Evolutionary conservation across 1,140 invertebrate species (phyloP).

Genomic region (Aphaenogaster floridana): DNA sequence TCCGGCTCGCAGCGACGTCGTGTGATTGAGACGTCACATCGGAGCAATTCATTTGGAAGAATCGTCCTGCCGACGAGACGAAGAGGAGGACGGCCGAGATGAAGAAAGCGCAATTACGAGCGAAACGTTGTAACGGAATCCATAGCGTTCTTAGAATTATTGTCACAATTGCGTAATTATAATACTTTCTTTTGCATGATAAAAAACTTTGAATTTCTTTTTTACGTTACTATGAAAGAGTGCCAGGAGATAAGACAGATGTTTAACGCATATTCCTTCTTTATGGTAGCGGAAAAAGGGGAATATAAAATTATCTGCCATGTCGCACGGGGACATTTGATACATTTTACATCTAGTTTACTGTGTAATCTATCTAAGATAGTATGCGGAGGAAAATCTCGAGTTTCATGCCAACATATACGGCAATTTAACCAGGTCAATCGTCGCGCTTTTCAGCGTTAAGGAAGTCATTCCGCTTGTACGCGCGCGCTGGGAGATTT

Average conservation of each 20-base stretch:
- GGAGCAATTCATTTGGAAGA: slow-evolving; percentile 82
- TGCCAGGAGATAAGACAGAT: background rate
- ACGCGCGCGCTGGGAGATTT: slow-evolving; percentile 40
- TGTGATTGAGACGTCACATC: slow-evolving; percentile 75
- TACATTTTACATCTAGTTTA: slow-evolving; percentile 12
- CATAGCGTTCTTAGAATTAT: background rate
- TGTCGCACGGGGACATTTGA: background rate
- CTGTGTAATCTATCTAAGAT: background rate
- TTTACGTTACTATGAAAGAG: background rate
- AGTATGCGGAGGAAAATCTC: slow-evolving; percentile 13
- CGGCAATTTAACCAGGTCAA: slow-evolving; percentile 43
- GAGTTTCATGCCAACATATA: slow-evolving; percentile 18
- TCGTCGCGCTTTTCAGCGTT: slow-evolving; percentile 52
- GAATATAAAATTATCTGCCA: background rate
- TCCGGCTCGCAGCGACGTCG: slow-evolving; percentile 24
- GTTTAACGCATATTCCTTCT: background rate
- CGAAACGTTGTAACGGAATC: slow-evolving; percentile 6
- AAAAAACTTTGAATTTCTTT: background rate
- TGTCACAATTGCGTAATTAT: background rate
- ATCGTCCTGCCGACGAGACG: slow-evolving; percentile 11
- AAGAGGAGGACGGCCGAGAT: background rate
- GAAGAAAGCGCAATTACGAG: slow-evolving; percentile 6
- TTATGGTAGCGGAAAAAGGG: background rate
- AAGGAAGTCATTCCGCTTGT: slow-evolving; percentile 59
- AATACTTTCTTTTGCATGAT: background rate